Evolutionary conservation across 2,113 vertebrate genomes (phyloP).

Genomic region (Panthera uncia): DNA sequence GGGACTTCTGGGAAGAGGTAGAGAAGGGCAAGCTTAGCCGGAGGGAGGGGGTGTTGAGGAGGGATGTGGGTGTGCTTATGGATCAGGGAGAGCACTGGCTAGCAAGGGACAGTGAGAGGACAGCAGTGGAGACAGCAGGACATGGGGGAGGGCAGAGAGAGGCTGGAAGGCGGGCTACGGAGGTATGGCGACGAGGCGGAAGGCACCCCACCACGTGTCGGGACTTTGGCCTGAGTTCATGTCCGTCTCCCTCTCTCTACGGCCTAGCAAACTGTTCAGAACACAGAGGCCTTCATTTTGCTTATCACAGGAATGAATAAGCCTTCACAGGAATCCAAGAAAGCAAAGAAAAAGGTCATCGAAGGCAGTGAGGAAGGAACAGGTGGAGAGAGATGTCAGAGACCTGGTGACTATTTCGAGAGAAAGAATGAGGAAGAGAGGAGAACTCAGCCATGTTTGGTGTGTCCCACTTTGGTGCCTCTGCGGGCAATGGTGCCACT

Average conservation of each 20-base stretch:
- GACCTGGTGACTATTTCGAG: neutral
- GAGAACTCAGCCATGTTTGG: neutral
- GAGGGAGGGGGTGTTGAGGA: too few relatives aligned
- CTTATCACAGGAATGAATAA: neutral
- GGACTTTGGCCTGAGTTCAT: neutral
- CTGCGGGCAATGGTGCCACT: neutral
- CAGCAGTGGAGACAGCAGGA: neutral
- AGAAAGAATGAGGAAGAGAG: neutral
- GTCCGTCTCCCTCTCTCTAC: neutral
- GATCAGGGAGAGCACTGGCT: neutral
- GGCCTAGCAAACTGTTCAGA: slow-evolving; percentile 16
- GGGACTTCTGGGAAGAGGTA: neutral
- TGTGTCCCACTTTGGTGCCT: neutral
- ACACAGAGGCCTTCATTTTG: neutral
- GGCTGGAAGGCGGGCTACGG: neutral
- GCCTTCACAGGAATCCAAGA: slow-evolving; percentile 29
- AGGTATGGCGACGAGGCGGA: neutral
- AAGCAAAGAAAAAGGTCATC: slow-evolving; percentile 25
- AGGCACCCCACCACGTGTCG: neutral
- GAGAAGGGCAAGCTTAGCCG: neutral
- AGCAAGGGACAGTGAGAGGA: neutral
- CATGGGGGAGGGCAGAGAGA: neutral
- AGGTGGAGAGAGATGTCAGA: neutral
- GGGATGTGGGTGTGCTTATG: neutral
- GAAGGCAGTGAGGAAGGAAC: slow-evolving; percentile 6